These are phyloP conservation scores for Gerosis bhagava DNA, from an alignment of 2,888 invertebrate genomes.

Conservation along the genomic window DNA sequence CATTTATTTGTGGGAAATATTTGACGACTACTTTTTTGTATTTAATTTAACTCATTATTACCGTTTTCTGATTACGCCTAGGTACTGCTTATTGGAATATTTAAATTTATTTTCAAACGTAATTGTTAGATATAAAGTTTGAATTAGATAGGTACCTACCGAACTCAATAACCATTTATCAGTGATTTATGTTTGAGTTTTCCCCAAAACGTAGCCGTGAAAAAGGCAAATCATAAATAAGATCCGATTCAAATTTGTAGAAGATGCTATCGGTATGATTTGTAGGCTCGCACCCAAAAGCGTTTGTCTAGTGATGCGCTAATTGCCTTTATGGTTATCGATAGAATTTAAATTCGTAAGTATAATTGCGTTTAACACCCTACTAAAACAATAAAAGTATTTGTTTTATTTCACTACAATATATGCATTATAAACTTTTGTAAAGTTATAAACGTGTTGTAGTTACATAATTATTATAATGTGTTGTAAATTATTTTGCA, in stretches of 20 bases:
- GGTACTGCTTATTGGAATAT: constrained; percentile 39
- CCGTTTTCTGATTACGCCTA: constrained; percentile 9
- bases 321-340: constrained; percentile 63
- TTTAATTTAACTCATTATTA: too few species aligned
- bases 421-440: too few species aligned
- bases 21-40: constrained; percentile 17
- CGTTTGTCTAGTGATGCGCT: constrained; percentile 78
- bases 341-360: constrained; percentile 26
- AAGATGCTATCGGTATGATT: constrained; percentile 82
- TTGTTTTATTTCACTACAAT: too few species aligned
- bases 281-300: constrained; percentile 79
- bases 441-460: too few species aligned
- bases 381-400: too few species aligned
- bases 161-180: constrained; percentile 73
- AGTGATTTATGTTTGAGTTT: constrained; percentile 77
- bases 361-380: too few species aligned
- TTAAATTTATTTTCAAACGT: constrained; percentile 14
- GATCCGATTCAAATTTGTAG: constrained; percentile 83
- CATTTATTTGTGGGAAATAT: constrained; percentile 54
- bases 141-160: constrained; percentile 53
- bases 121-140: constrained; percentile 45
- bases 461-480: too few species aligned
- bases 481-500: too few species aligned
- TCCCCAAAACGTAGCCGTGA: constrained; percentile 79
- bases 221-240: constrained; percentile 83